A percentile compares a stretch with the other conserved stretches of the same genome.
phyloP scores from a whole-genome alignment of 1,140 invertebrate genomes.

The Dysdera silvatica region DNA sequence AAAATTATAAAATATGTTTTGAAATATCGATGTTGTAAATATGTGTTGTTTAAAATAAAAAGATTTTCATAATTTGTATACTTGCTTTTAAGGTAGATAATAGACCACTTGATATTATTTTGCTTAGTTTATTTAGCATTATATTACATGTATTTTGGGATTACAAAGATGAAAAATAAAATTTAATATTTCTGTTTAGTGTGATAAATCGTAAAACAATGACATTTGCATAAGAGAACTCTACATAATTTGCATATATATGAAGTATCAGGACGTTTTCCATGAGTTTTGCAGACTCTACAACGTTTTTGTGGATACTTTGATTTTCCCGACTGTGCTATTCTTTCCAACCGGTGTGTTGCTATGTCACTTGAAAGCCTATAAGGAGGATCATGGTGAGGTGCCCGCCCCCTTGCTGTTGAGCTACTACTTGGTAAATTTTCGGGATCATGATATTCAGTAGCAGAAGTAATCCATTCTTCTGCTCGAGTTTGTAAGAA shows the following conservation, averaged over 20 bases:
- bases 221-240: neutral
- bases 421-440: neutral
- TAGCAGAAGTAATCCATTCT: neutral
- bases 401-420: neutral
- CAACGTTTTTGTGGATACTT: slow-evolving; percentile 1
- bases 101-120: no score
- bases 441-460: neutral
- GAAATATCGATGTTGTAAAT: no score
- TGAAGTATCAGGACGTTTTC: neutral
- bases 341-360: neutral
- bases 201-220: neutral
- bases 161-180: neutral
- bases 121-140: no score
- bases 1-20: no score
- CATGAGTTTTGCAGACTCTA: neutral
- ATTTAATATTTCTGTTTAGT: neutral
- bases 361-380: neutral
- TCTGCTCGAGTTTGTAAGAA: neutral
- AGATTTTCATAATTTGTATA: no score
- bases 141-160: neutral
- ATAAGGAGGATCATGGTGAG: neutral
- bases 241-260: neutral
- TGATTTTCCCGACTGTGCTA: neutral
- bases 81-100: no score
- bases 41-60: no score